Conservation (phyloP, 1,140 invertebrate species). For the Lepidurus arcticus region DNA sequence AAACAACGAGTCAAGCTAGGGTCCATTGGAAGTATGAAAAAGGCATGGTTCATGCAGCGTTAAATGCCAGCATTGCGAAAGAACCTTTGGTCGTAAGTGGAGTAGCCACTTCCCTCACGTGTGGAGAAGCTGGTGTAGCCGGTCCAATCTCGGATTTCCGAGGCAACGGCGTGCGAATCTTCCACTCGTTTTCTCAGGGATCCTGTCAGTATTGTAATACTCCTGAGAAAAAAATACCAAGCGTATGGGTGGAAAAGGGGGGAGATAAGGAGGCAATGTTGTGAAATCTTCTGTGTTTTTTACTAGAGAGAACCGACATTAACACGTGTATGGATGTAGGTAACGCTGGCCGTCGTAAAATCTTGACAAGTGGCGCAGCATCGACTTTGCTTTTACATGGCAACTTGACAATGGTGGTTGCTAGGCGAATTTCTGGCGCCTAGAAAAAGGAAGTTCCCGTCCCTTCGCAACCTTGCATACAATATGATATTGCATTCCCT, state of each 20-base stretch:
- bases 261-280: neutral
- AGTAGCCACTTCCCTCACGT: conserved; percentile 15
- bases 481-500: too few relatives aligned
- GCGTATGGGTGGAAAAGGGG: too few relatives aligned
- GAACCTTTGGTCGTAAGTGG: conserved; percentile 3
- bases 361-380: neutral
- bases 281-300: neutral
- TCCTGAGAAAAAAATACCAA: neutral
- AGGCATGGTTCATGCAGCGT: neutral
- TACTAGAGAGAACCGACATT: neutral
- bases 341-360: neutral
- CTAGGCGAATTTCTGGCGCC: neutral
- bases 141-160: neutral
- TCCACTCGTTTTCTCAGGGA: neutral
- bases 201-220: neutral
- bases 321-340: conserved; percentile 13
- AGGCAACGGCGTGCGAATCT: neutral
- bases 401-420: neutral
- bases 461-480: neutral
- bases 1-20: neutral
- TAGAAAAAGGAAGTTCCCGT: neutral
- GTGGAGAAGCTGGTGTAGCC: conserved; percentile 1
- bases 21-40: neutral
- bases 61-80: conserved; percentile 9
- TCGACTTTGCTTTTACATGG: neutral